These are phyloP conservation scores for Halictus quadricinctus DNA, from an alignment of 2,888 invertebrate species.

Conservation along the genomic window DNA sequence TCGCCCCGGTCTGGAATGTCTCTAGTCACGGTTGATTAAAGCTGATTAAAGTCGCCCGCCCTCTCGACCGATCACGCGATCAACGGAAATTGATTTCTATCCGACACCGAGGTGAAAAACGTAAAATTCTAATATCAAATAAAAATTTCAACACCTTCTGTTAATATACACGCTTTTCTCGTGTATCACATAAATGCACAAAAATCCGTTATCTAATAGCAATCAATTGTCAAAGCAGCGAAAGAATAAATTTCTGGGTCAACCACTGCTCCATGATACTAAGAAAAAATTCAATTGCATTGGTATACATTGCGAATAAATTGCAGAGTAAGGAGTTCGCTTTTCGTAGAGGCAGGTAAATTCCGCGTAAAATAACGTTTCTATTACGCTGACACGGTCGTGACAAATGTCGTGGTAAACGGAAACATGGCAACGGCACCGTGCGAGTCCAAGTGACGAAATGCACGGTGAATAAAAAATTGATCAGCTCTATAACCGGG, in stretches of 20 bases:
- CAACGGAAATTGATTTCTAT: neutral
- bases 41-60: constrained; percentile 20
- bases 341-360: neutral
- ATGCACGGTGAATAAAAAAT: constrained; percentile 61
- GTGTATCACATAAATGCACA: no score
- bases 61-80: neutral
- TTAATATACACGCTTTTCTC: neutral
- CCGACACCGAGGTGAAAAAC: neutral
- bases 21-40: constrained; percentile 36
- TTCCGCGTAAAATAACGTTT: constrained; percentile 3
- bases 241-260: no score
- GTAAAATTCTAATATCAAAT: no score
- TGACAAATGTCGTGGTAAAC: neutral
- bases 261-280: no score
- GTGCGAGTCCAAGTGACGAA: constrained; percentile 44
- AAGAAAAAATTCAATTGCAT: neutral
- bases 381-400: constrained; percentile 3
- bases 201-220: no score
- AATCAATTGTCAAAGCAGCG: no score
- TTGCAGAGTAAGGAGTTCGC: neutral
- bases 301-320: neutral
- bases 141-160: neutral
- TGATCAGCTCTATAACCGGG: constrained; percentile 64
- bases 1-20: constrained; percentile 36
- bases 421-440: constrained; percentile 22